Percentiles rank a stretch among this genome's conserved stretches.
Conservation (phyloP, 2,797 vertebrate genomes). For the Aeoliscus strigatus region DNA sequence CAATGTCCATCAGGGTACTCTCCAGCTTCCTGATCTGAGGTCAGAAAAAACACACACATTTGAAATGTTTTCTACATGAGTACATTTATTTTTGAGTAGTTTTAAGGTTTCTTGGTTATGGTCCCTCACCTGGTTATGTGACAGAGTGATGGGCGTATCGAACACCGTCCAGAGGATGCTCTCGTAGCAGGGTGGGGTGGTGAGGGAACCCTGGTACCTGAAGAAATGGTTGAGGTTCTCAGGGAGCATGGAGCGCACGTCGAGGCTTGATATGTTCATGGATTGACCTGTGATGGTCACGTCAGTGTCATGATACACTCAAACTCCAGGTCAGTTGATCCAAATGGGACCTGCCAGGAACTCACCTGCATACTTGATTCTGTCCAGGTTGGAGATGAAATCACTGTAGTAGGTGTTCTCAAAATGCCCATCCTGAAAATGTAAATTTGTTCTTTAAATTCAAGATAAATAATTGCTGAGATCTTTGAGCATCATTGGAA, state of each 20-base stretch:
- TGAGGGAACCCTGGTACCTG: constrained; percentile 86
- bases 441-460: constrained; percentile 4
- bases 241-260: constrained; percentile 83
- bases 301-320: background rate
- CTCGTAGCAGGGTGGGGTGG: constrained; percentile 89
- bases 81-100: too few species aligned
- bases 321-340: background rate
- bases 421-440: constrained; percentile 78
- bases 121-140: constrained; percentile 81
- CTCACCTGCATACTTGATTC: constrained; percentile 83
- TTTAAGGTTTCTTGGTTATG: too few species aligned
- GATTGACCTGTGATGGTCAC: constrained; percentile 71
- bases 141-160: constrained; percentile 77
- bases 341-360: background rate
- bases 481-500: too few species aligned
- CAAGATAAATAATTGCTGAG: too few species aligned
- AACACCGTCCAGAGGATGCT: constrained; percentile 90
- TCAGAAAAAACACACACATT: too few species aligned
- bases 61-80: too few species aligned
- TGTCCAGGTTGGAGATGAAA: constrained; percentile 80
- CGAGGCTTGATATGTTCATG: constrained; percentile 68
- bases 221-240: constrained; percentile 81
- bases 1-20: constrained; percentile 78
- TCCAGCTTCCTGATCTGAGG: constrained; percentile 83
- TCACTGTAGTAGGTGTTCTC: constrained; percentile 90